A percentile compares a stretch with the other conserved stretches of the same genome.
Evolutionary conservation across 2,113 vertebrate species (phyloP).

Genomic region (Euleptes europaea): DNA sequence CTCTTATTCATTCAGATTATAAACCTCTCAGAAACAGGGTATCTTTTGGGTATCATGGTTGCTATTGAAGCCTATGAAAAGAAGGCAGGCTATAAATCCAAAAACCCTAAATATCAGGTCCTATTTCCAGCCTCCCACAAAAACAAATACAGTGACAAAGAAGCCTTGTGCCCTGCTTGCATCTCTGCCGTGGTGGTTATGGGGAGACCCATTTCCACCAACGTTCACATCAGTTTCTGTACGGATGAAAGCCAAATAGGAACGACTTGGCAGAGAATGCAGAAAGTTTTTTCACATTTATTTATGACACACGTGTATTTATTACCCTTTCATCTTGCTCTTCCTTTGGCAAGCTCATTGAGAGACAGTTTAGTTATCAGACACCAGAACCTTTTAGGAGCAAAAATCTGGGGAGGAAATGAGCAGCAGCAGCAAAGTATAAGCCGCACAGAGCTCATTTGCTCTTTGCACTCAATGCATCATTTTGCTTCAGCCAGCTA

Average conservation of each 20-base stretch:
- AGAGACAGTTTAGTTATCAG: not conserved
- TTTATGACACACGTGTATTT: not conserved
- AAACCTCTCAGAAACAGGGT: not conserved
- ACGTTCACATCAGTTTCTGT: not conserved
- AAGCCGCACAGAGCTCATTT: not conserved
- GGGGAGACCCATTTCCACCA: not conserved
- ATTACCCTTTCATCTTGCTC: not conserved
- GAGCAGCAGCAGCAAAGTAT: not conserved
- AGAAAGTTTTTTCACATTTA: not conserved
- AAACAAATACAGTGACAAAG: not conserved
- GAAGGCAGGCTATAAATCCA: not conserved
- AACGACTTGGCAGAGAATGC: not conserved
- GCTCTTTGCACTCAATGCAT: not conserved
- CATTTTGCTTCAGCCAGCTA: conserved; percentile 19
- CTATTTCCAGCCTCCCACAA: not conserved
- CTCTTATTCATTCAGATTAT: not conserved
- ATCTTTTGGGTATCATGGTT: not conserved
- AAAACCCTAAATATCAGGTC: no score
- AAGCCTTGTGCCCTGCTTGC: not conserved
- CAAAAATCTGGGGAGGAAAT: not conserved
- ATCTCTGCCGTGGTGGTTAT: not conserved
- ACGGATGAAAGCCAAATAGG: not conserved
- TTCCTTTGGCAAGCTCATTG: not conserved
- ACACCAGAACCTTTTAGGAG: not conserved
- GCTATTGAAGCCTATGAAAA: not conserved